Conservation (phyloP, 2,888 invertebrate genomes). For the Cantharis lateralis region DNA sequence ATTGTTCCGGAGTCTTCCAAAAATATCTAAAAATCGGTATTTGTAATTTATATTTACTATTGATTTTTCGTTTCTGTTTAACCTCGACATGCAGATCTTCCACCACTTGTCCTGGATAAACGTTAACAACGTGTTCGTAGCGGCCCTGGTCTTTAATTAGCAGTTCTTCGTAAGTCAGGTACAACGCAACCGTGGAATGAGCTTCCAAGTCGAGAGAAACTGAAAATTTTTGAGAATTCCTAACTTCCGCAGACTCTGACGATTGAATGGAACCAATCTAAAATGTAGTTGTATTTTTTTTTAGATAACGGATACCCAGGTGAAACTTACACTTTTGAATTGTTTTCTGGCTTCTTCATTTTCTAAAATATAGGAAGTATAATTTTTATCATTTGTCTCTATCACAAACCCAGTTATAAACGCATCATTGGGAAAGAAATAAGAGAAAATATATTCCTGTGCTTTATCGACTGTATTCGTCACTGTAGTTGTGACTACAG, state of each 20-base stretch:
- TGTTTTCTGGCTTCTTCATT: conserved; percentile 65
- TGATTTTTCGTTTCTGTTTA: background rate
- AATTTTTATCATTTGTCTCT: conserved; percentile 66
- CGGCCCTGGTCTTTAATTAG: background rate
- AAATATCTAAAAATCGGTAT: conserved; percentile 55
- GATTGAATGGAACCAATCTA: background rate
- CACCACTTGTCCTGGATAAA: background rate
- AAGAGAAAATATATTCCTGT: conserved; percentile 62
- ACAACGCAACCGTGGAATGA: background rate
- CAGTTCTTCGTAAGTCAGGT: background rate
- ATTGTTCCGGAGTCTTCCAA: conserved; percentile 68
- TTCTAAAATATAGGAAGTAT: conserved; percentile 67
- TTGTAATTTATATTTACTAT: conserved; percentile 15
- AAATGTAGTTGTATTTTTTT: background rate
- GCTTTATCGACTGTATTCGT: conserved; percentile 64
- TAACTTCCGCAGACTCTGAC: too few relatives aligned
- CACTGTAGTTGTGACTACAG: conserved; percentile 66
- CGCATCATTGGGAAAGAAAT: conserved; percentile 70
- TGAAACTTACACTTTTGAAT: conserved; percentile 42
- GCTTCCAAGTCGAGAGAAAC: background rate
- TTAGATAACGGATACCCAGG: background rate
- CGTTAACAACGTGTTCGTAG: background rate
- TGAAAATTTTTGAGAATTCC: background rate
- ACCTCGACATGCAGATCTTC: background rate
- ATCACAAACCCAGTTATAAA: conserved; percentile 72